Percentiles rank a stretch among this genome's conserved stretches.
Evolutionary conservation across 2,113 vertebrate genomes (phyloP).

Genomic region (Brienomyrus longianalis): DNA sequence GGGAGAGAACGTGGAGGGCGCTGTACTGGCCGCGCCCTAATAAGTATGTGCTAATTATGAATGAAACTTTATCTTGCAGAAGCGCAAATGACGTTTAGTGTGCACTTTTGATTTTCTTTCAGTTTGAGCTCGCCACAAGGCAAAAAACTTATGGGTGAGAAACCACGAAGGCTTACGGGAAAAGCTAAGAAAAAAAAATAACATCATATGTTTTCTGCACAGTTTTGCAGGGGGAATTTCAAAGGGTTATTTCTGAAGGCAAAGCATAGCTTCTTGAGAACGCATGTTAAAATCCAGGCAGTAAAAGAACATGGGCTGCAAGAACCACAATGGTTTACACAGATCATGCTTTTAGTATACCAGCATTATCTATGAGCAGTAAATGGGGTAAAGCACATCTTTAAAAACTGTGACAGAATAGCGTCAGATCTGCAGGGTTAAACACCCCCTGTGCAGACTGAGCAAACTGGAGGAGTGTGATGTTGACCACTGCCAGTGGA

Average conservation of each 20-base stretch:
- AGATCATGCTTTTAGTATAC: background rate
- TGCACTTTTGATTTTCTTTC: background rate
- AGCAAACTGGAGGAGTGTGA: background rate
- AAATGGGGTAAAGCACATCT: background rate
- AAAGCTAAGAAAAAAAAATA: background rate
- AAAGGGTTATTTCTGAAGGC: slow-evolving; percentile 1
- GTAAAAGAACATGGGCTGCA: background rate
- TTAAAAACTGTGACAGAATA: background rate
- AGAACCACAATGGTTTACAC: background rate
- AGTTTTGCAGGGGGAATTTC: background rate
- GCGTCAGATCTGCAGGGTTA: background rate
- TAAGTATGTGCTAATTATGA: background rate
- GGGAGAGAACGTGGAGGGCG: background rate
- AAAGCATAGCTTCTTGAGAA: background rate
- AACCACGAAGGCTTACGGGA: slow-evolving; percentile 3
- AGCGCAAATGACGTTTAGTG: background rate
- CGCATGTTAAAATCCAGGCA: background rate
- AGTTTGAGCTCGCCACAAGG: background rate
- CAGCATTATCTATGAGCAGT: background rate
- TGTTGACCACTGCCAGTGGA: background rate
- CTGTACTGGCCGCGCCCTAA: background rate
- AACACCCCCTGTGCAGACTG: background rate
- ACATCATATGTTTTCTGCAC: background rate
- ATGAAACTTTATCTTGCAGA: background rate
- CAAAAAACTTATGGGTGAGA: background rate